Evolutionary conservation across 1,140 invertebrate genomes (phyloP).

Genomic region (Cyclargus thomasi): DNA sequence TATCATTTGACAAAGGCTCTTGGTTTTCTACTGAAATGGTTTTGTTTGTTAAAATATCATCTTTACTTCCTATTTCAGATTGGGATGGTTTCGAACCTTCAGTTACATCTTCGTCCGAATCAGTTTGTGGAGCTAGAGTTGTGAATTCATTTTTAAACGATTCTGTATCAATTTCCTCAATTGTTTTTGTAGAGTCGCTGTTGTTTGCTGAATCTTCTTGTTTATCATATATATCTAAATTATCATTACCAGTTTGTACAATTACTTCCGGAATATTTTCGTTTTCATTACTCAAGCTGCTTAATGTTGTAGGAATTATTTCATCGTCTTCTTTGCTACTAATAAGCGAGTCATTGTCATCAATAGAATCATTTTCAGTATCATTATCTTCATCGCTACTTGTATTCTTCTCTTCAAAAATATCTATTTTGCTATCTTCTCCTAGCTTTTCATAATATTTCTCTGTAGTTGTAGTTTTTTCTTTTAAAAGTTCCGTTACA

Average conservation of each 20-base stretch:
- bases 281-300: not conserved
- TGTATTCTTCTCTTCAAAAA: constrained; percentile 23
- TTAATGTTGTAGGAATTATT: not conserved
- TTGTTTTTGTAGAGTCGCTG: not conserved
- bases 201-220: not conserved
- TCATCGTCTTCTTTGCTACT: not conserved
- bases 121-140: not conserved
- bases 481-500: constrained; percentile 33
- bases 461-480: constrained; percentile 20
- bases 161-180: not conserved
- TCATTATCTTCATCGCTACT: constrained; percentile 5
- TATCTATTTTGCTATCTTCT: constrained; percentile 14
- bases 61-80: not conserved
- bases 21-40: constrained; percentile 9
- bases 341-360: not conserved
- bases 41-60: not conserved
- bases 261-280: not conserved
- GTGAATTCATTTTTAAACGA: not conserved
- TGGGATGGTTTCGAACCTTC: not conserved
- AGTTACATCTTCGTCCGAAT: not conserved
- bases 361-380: not conserved
- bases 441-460: constrained; percentile 19
- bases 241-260: not conserved
- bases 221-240: not conserved
- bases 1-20: constrained; percentile 23